These are phyloP conservation scores for Tapirus terrestris DNA, from an alignment of 2,113 vertebrate species.

Conservation along the genomic window DNA sequence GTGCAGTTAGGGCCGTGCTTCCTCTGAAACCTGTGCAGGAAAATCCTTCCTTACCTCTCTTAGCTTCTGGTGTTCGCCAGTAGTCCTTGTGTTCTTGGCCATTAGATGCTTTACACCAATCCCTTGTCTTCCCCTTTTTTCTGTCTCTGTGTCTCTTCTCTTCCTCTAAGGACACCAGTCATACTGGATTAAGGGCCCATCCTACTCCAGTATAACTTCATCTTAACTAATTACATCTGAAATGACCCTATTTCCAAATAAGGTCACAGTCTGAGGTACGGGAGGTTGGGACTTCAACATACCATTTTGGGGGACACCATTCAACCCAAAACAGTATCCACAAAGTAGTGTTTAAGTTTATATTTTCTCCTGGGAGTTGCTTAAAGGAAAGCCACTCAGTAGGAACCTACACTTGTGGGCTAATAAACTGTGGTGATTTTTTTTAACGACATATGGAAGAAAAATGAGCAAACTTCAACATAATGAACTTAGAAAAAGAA, in stretches of 20 bases:
- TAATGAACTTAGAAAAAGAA: background rate
- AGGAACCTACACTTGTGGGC: background rate
- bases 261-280: background rate
- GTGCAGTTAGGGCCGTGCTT: background rate
- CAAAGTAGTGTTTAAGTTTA: background rate
- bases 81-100: too few relatives aligned
- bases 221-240: background rate
- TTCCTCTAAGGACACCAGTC: background rate
- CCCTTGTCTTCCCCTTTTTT: background rate
- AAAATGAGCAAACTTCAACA: background rate
- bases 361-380: background rate
- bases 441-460: background rate
- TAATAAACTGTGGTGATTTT: background rate
- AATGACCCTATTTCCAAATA: background rate
- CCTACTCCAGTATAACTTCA: background rate
- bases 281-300: background rate
- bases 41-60: background rate
- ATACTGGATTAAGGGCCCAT: background rate
- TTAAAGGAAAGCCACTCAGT: background rate
- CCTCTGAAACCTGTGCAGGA: background rate
- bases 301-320: background rate
- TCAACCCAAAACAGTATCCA: background rate
- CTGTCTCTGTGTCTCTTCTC: background rate
- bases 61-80: background rate
- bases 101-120: rapidly evolving